Conservation (phyloP, 2,888 invertebrate genomes). For the Mythimna pallens region DNA sequence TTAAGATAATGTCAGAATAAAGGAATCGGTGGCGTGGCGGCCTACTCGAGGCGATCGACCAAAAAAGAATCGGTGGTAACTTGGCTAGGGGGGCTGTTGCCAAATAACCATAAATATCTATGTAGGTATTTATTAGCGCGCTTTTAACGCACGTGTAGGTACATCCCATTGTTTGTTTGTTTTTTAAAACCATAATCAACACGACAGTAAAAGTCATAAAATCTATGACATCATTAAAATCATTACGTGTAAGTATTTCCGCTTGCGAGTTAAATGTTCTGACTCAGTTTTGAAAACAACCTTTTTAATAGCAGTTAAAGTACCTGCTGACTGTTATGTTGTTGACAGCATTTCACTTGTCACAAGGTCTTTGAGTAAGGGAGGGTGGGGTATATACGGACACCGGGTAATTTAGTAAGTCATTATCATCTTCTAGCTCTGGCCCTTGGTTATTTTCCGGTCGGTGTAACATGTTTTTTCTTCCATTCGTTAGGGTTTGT, state of each 20-base stretch:
- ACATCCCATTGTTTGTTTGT: conserved; percentile 24
- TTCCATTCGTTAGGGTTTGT: too few species aligned
- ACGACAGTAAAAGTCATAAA: conserved; percentile 23
- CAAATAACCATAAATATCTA: too few species aligned
- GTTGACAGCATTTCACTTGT: not conserved
- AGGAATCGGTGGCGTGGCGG: too few species aligned
- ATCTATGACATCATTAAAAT: not conserved
- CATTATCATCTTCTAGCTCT: too few species aligned
- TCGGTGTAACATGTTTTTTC: too few species aligned
- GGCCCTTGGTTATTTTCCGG: too few species aligned
- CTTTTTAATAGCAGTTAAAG: not conserved
- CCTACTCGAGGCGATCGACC: too few species aligned
- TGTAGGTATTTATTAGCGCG: not conserved
- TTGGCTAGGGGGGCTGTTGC: too few species aligned
- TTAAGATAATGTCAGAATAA: too few species aligned
- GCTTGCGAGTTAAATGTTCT: conserved; percentile 8
- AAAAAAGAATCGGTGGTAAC: too few species aligned
- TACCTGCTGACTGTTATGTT: not conserved
- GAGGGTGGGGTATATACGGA: too few species aligned
- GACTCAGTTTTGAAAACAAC: conserved; percentile 5
- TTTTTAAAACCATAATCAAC: conserved; percentile 27
- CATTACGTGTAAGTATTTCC: conserved; percentile 41
- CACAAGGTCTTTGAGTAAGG: not conserved
- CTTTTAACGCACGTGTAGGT: conserved; percentile 1
- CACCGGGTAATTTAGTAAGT: too few species aligned